These are phyloP conservation scores for Polypterus senegalus DNA, from an alignment of 2,113 vertebrate genomes.

Conservation along the genomic window DNA sequence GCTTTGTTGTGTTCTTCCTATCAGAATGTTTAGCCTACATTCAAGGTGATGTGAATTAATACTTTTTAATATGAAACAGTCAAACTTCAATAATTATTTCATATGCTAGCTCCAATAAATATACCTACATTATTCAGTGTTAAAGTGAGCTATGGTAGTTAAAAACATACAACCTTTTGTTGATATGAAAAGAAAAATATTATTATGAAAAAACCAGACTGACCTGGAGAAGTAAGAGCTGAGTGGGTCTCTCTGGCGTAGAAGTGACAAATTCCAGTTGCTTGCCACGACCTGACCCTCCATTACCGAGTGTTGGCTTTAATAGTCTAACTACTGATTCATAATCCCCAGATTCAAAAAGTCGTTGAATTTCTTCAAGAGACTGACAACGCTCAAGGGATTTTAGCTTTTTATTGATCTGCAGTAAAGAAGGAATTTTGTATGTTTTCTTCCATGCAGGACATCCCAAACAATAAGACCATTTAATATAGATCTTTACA, in stretches of 20 bases:
- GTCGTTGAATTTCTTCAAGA: slow-evolving; percentile 88
- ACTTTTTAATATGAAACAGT: no score
- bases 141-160: no score
- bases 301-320: slow-evolving; percentile 71
- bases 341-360: slow-evolving; percentile 81
- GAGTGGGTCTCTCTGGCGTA: slow-evolving; percentile 83
- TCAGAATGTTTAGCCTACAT: no score
- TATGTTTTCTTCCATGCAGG: no score
- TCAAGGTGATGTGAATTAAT: no score
- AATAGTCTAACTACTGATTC: slow-evolving; percentile 76
- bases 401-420: slow-evolving; percentile 93
- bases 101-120: no score
- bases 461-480: no score
- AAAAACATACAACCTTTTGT: no score
- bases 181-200: not conserved
- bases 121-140: no score
- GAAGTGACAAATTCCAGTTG: slow-evolving; percentile 80
- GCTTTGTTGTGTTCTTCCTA: no score
- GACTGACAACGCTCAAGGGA: slow-evolving; percentile 94
- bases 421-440: slow-evolving; percentile 7
- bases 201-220: not conserved
- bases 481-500: no score
- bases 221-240: slow-evolving; percentile 88
- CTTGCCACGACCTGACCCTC: slow-evolving; percentile 56
- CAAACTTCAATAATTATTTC: no score